Evolutionary conservation across 1,140 invertebrate genomes (phyloP), one percentile per base, ranked within the genome.

Genomic region (Cataglyphis hispanica): DNA sequence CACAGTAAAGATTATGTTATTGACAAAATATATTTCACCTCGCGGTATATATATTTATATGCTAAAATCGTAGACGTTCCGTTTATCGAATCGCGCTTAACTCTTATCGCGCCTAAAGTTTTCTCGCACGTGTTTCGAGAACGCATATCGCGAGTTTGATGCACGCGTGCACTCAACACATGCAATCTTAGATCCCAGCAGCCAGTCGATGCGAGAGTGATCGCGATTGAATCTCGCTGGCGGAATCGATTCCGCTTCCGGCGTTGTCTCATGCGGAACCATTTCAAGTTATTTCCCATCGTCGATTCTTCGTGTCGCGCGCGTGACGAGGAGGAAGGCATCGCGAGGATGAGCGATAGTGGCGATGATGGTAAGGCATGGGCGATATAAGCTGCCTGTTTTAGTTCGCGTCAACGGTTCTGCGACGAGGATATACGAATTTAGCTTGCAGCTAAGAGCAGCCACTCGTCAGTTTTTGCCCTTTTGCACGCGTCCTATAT

Each of bases 251-350:
- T 87, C 74, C 58, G 64, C 77, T 85, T 77, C 64, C 89, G 66
- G 76, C 66, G 58, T 87, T 87, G 86, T 87, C 69, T 85, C 78
- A 31, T 50, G 46, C 27, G 31, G 34, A 85, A 78, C 85, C 66
- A 77, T 81, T 74, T 87, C 72, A 67, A 31, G 46, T 74, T 87
- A 90, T 87, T 89, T 90, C 86, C 86, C 75, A 85, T 90, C 88
- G 77, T 25, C 83, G 66, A 89, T 77, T 87, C 76, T 67, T 22
- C 37, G n/a, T 34, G 50, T 25, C 61, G 22, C 31, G 27, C 37
- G 84, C 8, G 34, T 1, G 10, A 1, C 27, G 25, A n/a, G 43
- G 25, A 22, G 3, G 4, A 1, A 63, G 31, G 46, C 34, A 10
- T 70, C 58, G 46, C 46, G 50, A 16, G 19, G 67, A 27, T 61